These are phyloP conservation scores for Philypnodon macrostomus DNA, from an alignment of 2,797 vertebrate species.

Conservation along the genomic window DNA sequence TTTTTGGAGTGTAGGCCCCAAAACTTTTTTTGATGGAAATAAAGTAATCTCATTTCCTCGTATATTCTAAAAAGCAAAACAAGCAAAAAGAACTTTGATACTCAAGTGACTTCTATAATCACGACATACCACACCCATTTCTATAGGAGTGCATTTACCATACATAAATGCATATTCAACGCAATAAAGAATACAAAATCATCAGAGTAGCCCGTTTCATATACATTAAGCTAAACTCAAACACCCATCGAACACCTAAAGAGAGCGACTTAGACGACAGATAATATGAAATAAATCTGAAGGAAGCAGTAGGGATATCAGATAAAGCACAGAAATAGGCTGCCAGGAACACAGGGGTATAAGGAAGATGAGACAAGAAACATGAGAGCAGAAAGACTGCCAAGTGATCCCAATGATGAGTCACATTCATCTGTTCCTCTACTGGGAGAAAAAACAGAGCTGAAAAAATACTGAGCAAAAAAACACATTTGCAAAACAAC, in stretches of 20 bases:
- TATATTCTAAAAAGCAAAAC: not conserved
- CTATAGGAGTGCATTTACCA: not conserved
- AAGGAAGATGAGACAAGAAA: constrained; percentile 30
- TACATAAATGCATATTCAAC: not conserved
- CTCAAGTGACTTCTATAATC: not conserved
- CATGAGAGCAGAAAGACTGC: constrained; percentile 31
- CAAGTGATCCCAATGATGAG: constrained; percentile 44
- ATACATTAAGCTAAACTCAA: constrained; percentile 8
- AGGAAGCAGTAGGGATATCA: constrained; percentile 27
- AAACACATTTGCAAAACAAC: constrained; percentile 46
- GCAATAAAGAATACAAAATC: not conserved
- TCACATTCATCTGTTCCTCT: constrained; percentile 40
- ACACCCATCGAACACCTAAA: constrained; percentile 12
- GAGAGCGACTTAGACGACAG: constrained; percentile 20
- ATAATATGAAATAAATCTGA: constrained; percentile 24
- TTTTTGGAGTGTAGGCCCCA: too few relatives aligned
- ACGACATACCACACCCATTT: not conserved
- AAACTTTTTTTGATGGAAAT: too few relatives aligned
- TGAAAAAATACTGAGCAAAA: constrained; percentile 34
- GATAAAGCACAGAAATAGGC: constrained; percentile 38
- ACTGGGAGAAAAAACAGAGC: constrained; percentile 15
- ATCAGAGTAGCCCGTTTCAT: not conserved
- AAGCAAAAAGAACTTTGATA: not conserved
- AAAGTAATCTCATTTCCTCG: too few relatives aligned
- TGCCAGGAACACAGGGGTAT: constrained; percentile 40